Conservation (phyloP, 2,888 invertebrate species). For the Eubasilissa splendida region DNA sequence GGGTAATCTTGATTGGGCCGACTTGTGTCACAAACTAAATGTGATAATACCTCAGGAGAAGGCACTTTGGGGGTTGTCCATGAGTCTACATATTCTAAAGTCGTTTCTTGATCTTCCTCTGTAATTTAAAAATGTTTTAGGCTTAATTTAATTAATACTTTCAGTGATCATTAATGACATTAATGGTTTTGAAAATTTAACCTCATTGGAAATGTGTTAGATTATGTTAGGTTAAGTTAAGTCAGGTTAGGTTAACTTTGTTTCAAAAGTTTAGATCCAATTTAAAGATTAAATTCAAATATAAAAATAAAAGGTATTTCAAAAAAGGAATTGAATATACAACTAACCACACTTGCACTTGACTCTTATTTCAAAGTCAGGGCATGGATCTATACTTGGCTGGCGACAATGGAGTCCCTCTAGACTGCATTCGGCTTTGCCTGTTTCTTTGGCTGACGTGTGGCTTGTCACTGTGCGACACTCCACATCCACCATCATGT, state of each 20-base stretch:
- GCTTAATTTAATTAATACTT: neutral
- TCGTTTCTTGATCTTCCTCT: neutral
- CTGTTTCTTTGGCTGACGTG: constrained; percentile 77
- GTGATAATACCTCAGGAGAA: constrained; percentile 50
- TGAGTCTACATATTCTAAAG: constrained; percentile 22
- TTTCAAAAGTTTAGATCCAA: neutral
- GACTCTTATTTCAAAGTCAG: constrained; percentile 88
- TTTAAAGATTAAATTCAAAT: no score
- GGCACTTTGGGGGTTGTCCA: constrained; percentile 2
- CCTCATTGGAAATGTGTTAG: no score
- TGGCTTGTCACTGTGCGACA: constrained; percentile 81
- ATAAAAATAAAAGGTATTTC: neutral
- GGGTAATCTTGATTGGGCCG: constrained; percentile 76
- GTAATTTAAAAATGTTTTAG: neutral
- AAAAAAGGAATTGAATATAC: neutral
- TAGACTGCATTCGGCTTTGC: constrained; percentile 83
- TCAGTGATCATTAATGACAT: neutral
- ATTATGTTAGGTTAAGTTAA: no score
- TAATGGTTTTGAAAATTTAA: no score
- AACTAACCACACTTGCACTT: constrained; percentile 74
- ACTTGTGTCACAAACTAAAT: constrained; percentile 64
- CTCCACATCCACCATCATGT: constrained; percentile 80
- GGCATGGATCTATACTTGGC: constrained; percentile 69
- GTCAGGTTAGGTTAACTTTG: no score
- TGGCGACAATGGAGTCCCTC: constrained; percentile 82